Evolutionary conservation across 30 jellyfish, hydroid and myxozoan genomes (phyloP).

Genomic region (Cassiopea andromeda): DNA sequence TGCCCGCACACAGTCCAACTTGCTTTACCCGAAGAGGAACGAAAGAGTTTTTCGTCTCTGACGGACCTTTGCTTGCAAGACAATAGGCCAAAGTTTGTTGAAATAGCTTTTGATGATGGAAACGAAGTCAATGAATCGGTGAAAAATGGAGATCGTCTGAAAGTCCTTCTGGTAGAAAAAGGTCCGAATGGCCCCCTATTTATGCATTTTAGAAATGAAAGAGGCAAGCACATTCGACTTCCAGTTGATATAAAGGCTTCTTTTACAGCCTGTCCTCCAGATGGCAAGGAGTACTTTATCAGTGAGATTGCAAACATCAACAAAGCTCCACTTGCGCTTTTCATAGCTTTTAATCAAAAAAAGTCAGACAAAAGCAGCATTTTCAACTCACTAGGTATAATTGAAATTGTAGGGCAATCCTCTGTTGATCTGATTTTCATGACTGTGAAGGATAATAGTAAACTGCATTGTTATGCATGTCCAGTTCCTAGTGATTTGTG

Average conservation of each 20-base stretch:
- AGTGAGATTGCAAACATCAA: constrained; percentile 59
- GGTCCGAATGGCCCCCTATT: constrained; percentile 78
- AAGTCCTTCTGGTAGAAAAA: constrained; percentile 81
- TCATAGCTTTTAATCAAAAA: constrained; percentile 18
- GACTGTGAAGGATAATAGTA: constrained; percentile 49
- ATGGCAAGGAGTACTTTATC: constrained; percentile 47
- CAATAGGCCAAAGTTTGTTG: constrained; percentile 85
- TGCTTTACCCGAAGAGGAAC: constrained; percentile 69
- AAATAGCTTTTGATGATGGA: constrained; percentile 47
- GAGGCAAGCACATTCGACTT: constrained; percentile 86
- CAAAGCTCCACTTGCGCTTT: constrained; percentile 67
- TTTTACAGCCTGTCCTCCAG: constrained; percentile 71
- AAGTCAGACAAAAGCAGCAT: constrained; percentile 7
- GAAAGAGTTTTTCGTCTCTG: constrained; percentile 47
- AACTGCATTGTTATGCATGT: constrained; percentile 33
- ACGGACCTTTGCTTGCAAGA: constrained; percentile 69
- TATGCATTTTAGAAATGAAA: constrained; percentile 84
- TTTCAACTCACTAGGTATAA: constrained; percentile 43
- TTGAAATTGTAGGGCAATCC: constrained; percentile 43
- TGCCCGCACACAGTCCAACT: constrained; percentile 71
- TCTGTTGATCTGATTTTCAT: constrained; percentile 35
- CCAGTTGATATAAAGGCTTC: constrained; percentile 69
- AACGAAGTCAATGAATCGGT: constrained; percentile 25
- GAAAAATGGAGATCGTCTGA: constrained; percentile 79
- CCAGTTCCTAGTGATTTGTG: constrained; percentile 16